Conservation (phyloP, 23 tunicate genomes). For the Ascidia mentula region DNA sequence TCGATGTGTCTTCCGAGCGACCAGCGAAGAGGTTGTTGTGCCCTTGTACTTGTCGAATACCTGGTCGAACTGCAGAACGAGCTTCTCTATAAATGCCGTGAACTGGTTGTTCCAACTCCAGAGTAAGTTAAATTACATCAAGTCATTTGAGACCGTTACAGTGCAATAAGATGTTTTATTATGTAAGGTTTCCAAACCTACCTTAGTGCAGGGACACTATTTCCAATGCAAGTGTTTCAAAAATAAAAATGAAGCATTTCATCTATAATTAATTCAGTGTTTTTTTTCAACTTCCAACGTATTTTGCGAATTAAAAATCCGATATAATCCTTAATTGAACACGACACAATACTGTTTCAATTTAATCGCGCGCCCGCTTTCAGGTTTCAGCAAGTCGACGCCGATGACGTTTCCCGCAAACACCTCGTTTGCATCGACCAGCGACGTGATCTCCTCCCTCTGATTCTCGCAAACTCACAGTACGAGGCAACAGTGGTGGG, state of each 20-base stretch:
- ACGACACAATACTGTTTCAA: no score
- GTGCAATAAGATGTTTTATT: no score
- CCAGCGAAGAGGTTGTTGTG: slow-evolving; percentile 77
- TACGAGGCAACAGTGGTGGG: slow-evolving; percentile 10
- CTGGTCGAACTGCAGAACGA: slow-evolving; percentile 55
- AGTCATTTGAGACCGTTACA: no score
- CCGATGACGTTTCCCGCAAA: neutral
- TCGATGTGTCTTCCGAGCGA: slow-evolving; percentile 74
- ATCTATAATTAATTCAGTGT: no score
- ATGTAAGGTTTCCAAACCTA: no score
- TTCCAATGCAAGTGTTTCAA: no score
- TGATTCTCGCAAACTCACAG: slow-evolving; percentile 22
- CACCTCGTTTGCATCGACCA: slow-evolving; percentile 29
- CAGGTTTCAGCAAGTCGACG: slow-evolving; percentile 15
- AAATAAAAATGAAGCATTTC: no score
- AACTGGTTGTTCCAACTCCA: slow-evolving; percentile 24
- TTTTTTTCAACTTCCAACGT: no score
- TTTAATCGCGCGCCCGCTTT: no score
- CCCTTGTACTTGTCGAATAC: slow-evolving; percentile 43
- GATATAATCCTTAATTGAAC: no score
- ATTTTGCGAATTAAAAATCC: no score
- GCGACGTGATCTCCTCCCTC: slow-evolving; percentile 30
- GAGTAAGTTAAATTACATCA: slow-evolving; percentile 16
- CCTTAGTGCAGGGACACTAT: no score
- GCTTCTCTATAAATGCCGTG: slow-evolving; percentile 51